Base-by-base conservation (phyloP, 1,140 invertebrate genomes). In the Paraescarpia echinospica region DNA sequence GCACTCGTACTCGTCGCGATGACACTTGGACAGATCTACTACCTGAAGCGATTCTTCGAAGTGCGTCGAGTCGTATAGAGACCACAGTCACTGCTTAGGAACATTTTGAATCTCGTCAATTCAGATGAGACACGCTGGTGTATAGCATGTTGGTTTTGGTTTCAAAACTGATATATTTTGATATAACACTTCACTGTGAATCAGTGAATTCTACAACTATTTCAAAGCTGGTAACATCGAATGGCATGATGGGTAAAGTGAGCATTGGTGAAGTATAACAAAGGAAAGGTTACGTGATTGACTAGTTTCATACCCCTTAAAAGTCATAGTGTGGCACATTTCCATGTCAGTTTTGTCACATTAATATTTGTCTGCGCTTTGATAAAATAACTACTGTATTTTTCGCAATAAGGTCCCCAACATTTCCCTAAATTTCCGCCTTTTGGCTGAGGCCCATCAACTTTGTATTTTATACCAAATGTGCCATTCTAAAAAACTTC, bases 21-120 rank as follows among this genome's bases (percentile, higher is more conserved):
- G 98, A 99, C 99, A 18, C 94, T 99, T 41, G 99, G 98, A 91
- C 99, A 99, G 97, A 95, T 99, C 35, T 99, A 98, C 96, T 99
- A 99, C 96, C 97, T 99, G 93, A 99, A 99, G 96, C 97, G 99
- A 95, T 99, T 99, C 97, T 99, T 99, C 96, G 99, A 99, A 97
- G 99, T 99, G 0, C 97, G 99, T 96, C 97, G 99, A 95, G 99
- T 99, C 91, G 99, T 99, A 92, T 96, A 94, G 94, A 90, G 8
- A 2, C n/a, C 34, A 90, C 89, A 31, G 59, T 77, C 59, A 77
- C 59, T 77, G 59, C 59, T 18, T 77, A 77, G 59, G 59, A 77
- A 77, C 59, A 77, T 77, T 77, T 77, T 77, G 59, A 77, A 77
- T 77, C 59, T 77, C 59, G 59, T 77, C 59, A 31, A 14, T 77